A percentile compares a stretch with the other conserved stretches of the same genome.
Evolutionary conservation across 1,140 invertebrate species (phyloP).

Genomic region (Drosophila carrolli): DNA sequence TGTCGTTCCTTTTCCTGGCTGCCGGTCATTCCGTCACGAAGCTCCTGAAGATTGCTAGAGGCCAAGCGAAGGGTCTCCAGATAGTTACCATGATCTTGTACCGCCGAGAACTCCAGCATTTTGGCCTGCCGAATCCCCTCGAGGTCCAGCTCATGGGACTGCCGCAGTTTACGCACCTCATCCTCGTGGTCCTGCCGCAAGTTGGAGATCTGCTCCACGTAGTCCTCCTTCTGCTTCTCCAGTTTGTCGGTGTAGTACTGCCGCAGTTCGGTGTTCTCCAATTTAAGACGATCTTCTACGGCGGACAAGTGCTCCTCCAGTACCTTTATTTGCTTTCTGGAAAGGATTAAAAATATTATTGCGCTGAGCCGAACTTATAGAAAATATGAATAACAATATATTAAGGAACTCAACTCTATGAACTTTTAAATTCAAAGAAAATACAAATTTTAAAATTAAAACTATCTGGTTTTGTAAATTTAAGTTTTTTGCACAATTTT

Average conservation of each 20-base stretch:
- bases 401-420: too few relatives aligned
- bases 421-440: too few relatives aligned
- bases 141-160: slow-evolving; percentile 81
- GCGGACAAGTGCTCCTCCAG: slow-evolving; percentile 37
- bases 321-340: slow-evolving; percentile 84
- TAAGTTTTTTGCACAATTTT: too few relatives aligned
- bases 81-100: slow-evolving; percentile 84
- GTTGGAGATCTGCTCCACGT: slow-evolving; percentile 80
- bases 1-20: slow-evolving; percentile 81
- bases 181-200: slow-evolving; percentile 81
- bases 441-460: too few relatives aligned
- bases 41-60: slow-evolving; percentile 78
- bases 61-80: slow-evolving; percentile 84
- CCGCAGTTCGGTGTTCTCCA: slow-evolving; percentile 75
- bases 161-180: slow-evolving; percentile 82
- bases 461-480: too few relatives aligned
- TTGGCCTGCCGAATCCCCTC: slow-evolving; percentile 85
- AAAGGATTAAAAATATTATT: background rate
- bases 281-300: slow-evolving; percentile 84
- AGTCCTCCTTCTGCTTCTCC: slow-evolving; percentile 77
- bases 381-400: too few relatives aligned
- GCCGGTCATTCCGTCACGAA: slow-evolving; percentile 76
- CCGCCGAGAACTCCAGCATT: slow-evolving; percentile 76
- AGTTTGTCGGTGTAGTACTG: slow-evolving; percentile 80
- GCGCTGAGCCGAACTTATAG: too few relatives aligned